phyloP scores from a whole-genome alignment of 2,113 vertebrate genomes.

The Lophotis ruficrista region DNA sequence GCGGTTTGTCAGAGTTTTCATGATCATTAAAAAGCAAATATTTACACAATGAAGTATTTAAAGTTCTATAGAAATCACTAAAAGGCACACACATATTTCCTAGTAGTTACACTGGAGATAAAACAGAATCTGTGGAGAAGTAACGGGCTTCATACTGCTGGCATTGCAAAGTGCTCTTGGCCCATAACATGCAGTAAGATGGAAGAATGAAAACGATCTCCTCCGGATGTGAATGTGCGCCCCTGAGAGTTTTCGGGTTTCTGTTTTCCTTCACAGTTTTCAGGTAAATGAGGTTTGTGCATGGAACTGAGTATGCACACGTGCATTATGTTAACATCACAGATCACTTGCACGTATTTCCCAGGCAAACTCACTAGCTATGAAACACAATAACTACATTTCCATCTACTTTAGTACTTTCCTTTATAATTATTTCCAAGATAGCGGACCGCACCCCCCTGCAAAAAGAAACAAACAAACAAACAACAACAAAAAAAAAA shows the following conservation, averaged over 20 bases:
- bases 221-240: not conserved
- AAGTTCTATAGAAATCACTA: not conserved
- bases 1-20: not conserved
- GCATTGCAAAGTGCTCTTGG: not conserved
- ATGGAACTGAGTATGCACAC: not conserved
- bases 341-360: not conserved
- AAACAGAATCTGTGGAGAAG: not conserved
- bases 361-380: not conserved
- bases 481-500: too few species aligned
- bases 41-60: not conserved
- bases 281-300: not conserved
- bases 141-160: not conserved
- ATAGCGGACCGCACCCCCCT: too few species aligned
- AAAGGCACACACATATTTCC: not conserved
- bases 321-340: not conserved
- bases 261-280: not conserved
- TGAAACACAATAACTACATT: not conserved
- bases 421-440: not conserved
- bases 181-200: rapidly evolving
- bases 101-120: not conserved
- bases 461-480: too few species aligned
- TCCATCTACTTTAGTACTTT: not conserved
- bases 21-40: not conserved
- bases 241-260: rapidly evolving
- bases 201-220: not conserved